Base-by-base conservation (phyloP, 2,113 vertebrate genomes). In the Thalassarche chlororhynchos region DNA sequence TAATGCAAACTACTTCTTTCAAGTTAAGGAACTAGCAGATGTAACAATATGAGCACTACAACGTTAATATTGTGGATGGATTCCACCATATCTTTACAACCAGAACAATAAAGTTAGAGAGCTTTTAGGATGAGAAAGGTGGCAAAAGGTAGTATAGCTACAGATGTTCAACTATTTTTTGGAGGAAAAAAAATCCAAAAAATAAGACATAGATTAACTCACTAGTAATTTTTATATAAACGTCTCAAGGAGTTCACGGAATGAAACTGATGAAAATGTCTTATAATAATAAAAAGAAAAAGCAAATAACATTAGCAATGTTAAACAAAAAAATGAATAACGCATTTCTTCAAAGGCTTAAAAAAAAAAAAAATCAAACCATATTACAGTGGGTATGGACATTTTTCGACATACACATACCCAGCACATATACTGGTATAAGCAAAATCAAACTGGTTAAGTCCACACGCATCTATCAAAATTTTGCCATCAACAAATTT, bases 191-290 rank as follows among this genome's bases (percentile, higher is more conserved):
- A 96, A 96, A 65, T 93, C 14, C 60, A 94, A 97, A 96, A 92
- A 96, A 94, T 55, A 96, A 57, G 65, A 87, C 44, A 91, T 49
- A 95, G 54, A 88, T 95, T 87, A 93, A 99, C 99, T 99, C 99
- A 99, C 98, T 99, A 99, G 98, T 99, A 98, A 76, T 96, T 97
- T 99, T 98, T 99, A 99, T 98, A 98, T 91, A 99, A 98, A 98
- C 98, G 98, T 99, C 98, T 99, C 99, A 99, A 98, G 98, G 99
- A 96, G 98, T 98, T 99, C 98, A 99, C 98, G 87, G 98, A 98
- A 98, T 98, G 98, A 97, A 99, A 98, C 77, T 84, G 97, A 98
- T 98, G 98, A 97, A 98, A 98, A 97, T 97, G 96, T 98, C 98
- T 99, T 98, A 98, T 55, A 95, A 76, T 72, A 95, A 97, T 51